phyloP scores from a whole-genome alignment of 2,888 invertebrate genomes.

The Lepidonotus clava region DNA sequence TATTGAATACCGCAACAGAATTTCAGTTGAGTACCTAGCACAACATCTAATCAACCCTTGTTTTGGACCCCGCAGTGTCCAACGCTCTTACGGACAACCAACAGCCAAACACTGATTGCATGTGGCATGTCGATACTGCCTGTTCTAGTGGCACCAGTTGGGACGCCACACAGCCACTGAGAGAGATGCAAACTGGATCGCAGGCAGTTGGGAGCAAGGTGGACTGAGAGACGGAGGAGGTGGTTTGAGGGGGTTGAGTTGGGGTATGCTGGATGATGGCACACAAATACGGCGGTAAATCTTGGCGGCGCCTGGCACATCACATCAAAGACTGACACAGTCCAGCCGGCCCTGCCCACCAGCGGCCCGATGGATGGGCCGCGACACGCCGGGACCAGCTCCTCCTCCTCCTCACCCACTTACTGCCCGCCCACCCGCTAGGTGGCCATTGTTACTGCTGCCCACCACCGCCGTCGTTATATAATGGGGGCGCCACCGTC shows the following conservation, averaged over 20 bases:
- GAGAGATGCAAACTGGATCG: too few species aligned
- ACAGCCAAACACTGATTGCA: too few species aligned
- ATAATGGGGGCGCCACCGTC: neutral
- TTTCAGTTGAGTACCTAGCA: too few species aligned
- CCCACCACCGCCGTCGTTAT: neutral
- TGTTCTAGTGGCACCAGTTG: too few species aligned
- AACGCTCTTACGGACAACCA: too few species aligned
- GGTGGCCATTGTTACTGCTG: neutral
- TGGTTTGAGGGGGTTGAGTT: neutral
- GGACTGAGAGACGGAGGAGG: too few species aligned
- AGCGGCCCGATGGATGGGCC: slow-evolving; percentile 6
- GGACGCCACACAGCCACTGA: too few species aligned
- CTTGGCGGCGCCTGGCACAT: slow-evolving; percentile 43
- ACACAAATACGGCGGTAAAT: slow-evolving; percentile 44
- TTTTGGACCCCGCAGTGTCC: too few species aligned
- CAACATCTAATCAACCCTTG: too few species aligned
- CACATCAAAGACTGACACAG: slow-evolving; percentile 50
- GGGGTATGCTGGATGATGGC: slow-evolving; percentile 40
- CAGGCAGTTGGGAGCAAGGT: too few species aligned
- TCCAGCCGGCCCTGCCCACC: neutral
- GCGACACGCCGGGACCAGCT: neutral
- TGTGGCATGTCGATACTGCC: too few species aligned
- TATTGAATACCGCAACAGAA: too few species aligned
- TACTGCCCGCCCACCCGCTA: neutral
- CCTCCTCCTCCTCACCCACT: neutral